Percentiles rank a stretch among this genome's conserved stretches.
These are phyloP conservation scores for Zoanthus sansibaricus DNA, from an alignment of 92 coral and sea anemone genomes.

Conservation along the genomic window DNA sequence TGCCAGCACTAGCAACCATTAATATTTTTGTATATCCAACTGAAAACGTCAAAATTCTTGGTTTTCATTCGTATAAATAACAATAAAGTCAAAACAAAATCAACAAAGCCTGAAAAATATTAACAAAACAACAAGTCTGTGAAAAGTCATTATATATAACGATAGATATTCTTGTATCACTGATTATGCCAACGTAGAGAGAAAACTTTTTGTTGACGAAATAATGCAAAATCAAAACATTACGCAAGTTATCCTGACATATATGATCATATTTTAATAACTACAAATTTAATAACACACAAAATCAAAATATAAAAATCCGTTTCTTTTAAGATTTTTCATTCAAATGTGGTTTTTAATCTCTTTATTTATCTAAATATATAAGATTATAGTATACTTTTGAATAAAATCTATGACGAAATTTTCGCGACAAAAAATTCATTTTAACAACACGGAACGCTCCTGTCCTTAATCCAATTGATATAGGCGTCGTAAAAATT, in stretches of 20 bases:
- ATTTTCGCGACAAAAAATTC: background rate
- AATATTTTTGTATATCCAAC: too few relatives aligned
- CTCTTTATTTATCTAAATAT: too few relatives aligned
- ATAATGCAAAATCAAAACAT: conserved; percentile 8
- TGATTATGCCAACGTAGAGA: background rate
- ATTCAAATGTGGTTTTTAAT: background rate
- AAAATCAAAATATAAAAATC: background rate
- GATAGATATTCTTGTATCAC: background rate
- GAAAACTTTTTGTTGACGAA: background rate
- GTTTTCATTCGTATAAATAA: too few relatives aligned
- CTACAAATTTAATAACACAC: background rate
- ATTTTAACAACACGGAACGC: background rate
- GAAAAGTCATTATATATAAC: background rate
- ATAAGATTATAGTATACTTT: background rate
- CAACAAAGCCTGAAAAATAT: background rate
- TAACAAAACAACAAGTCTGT: background rate
- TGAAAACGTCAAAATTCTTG: too few relatives aligned
- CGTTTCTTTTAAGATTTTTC: background rate
- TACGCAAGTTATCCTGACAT: background rate
- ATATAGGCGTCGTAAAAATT: background rate
- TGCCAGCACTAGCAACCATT: too few relatives aligned
- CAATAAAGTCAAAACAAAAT: background rate
- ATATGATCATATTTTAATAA: background rate
- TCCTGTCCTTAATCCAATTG: background rate
- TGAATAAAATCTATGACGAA: background rate